phyloP scores from a whole-genome alignment of 2,113 vertebrate genomes.

The Podarcis raffonei region DNA sequence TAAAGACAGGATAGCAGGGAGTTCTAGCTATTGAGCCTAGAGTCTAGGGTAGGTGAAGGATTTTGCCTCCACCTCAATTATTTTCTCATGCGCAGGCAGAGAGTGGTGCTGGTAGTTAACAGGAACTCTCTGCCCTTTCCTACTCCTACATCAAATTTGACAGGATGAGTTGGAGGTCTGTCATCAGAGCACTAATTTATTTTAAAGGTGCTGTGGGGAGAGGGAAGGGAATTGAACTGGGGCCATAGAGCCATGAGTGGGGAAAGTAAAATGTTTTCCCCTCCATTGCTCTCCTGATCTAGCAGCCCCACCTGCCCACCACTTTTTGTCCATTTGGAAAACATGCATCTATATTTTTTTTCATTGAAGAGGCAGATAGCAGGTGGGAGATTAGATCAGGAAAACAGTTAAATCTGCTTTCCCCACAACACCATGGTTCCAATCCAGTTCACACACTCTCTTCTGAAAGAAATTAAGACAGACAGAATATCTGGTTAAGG shows the following conservation, averaged over 20 bases:
- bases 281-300: not conserved
- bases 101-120: too few species aligned
- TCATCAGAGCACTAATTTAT: not conserved
- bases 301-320: not conserved
- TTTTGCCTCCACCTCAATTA: too few species aligned
- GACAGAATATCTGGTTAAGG: not conserved
- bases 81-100: too few species aligned
- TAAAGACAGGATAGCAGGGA: too few species aligned
- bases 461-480: not conserved
- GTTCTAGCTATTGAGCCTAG: too few species aligned
- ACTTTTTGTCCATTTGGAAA: not conserved
- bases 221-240: not conserved
- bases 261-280: not conserved
- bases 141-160: too few species aligned
- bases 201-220: not conserved
- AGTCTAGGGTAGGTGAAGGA: too few species aligned
- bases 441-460: not conserved
- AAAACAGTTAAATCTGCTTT: not conserved
- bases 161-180: too few species aligned
- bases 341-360: not conserved
- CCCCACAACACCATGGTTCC: not conserved
- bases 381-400: not conserved
- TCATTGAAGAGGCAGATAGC: not conserved
- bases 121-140: too few species aligned
- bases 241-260: not conserved